Conservation (phyloP, 1,140 invertebrate species). For the Tetragnatha versicolor region DNA sequence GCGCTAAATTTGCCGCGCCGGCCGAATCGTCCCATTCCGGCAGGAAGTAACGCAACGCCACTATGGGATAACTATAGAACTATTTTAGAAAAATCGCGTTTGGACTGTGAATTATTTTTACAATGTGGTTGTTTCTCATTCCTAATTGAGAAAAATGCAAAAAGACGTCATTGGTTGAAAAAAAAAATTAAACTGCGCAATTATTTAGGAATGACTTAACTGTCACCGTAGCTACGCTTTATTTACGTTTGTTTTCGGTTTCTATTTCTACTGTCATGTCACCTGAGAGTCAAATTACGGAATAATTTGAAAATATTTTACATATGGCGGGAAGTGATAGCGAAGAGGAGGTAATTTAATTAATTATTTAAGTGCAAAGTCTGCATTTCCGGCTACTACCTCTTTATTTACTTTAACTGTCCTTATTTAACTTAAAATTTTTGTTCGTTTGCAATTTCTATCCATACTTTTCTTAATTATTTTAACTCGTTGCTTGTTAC, state of each 20-base stretch:
- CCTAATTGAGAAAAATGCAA: neutral
- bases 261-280: neutral
- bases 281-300: neutral
- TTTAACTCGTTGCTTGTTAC: neutral
- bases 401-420: neutral
- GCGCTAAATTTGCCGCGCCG: too few relatives aligned
- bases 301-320: neutral
- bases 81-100: neutral
- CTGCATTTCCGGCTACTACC: neutral
- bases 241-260: constrained; percentile 17
- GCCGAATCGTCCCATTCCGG: too few relatives aligned
- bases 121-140: neutral
- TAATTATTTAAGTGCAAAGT: neutral
- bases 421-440: neutral
- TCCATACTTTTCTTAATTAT: neutral
- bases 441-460: too few relatives aligned
- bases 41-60: neutral
- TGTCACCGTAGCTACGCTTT: too few relatives aligned
- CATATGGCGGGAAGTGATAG: constrained; percentile 26
- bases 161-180: neutral
- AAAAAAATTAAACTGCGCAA: neutral
- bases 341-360: constrained; percentile 34
- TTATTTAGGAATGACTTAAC: too few relatives aligned
- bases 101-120: neutral
- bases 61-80: neutral